phyloP scores from a whole-genome alignment of 1,140 invertebrate species.

The Drosophila jambulina region DNA sequence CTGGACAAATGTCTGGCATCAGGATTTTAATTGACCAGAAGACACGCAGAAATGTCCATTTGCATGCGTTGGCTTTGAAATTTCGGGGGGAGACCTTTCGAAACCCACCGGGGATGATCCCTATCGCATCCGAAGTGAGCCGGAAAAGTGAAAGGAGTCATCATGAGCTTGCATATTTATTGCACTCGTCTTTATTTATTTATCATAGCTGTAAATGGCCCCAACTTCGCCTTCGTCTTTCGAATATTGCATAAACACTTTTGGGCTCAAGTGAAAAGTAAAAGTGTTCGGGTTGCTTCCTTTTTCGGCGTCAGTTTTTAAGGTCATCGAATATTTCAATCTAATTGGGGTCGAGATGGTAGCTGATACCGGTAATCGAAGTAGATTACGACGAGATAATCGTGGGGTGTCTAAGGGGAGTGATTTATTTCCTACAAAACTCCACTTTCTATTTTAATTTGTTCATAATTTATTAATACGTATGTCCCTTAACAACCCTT shows the following conservation, averaged over 20 bases:
- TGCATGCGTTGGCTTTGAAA: constrained; percentile 43
- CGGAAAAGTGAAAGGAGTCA: constrained; percentile 73
- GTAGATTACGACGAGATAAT: constrained; percentile 8
- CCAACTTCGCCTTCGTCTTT: constrained; percentile 54
- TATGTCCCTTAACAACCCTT: not conserved
- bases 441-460: not conserved
- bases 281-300: constrained; percentile 58
- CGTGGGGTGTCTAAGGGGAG: not conserved
- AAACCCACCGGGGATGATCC: constrained; percentile 56
- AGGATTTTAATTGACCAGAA: constrained; percentile 63
- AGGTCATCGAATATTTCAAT: constrained; percentile 40
- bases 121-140: constrained; percentile 46
- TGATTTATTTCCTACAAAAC: constrained; percentile 1
- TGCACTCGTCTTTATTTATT: constrained; percentile 62
- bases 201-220: constrained; percentile 52
- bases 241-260: constrained; percentile 68
- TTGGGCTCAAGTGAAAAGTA: constrained; percentile 61
- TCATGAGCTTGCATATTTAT: constrained; percentile 77
- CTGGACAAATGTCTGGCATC: constrained; percentile 45
- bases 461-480: not conserved
- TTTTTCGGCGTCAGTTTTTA: constrained; percentile 44
- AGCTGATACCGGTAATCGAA: constrained; percentile 17
- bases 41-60: constrained; percentile 35
- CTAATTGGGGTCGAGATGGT: constrained; percentile 36
- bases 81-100: constrained; percentile 37